Percentiles rank a stretch among this genome's conserved stretches.
Evolutionary conservation across 2,797 vertebrate genomes (phyloP).

Genomic region (Pristis pectinata): DNA sequence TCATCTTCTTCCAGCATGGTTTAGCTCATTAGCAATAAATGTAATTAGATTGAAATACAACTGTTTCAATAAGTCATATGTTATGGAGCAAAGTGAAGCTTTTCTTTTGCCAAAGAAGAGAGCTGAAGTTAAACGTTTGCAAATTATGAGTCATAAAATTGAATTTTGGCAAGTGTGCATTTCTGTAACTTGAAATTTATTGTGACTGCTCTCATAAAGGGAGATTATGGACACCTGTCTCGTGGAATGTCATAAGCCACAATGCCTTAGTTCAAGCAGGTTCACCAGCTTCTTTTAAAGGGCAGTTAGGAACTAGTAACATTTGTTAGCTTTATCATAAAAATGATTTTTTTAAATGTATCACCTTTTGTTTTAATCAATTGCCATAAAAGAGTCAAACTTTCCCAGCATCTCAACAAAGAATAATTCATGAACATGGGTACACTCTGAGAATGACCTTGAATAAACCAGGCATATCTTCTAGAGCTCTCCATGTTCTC

Average conservation of each 20-base stretch:
- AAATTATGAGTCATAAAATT: slow-evolving; percentile 3
- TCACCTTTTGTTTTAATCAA: background rate
- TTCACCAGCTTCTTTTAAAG: background rate
- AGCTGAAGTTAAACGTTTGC: slow-evolving; percentile 5
- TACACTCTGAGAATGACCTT: too few species aligned
- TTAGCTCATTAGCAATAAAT: slow-evolving; percentile 23
- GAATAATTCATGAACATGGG: background rate
- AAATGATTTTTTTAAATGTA: background rate
- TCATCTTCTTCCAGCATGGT: slow-evolving; percentile 6
- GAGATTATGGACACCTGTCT: background rate
- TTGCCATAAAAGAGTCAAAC: background rate
- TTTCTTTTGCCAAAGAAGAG: background rate
- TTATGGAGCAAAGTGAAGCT: background rate
- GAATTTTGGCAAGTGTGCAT: background rate
- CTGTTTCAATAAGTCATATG: background rate
- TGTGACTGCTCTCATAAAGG: background rate
- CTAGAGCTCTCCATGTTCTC: too few species aligned
- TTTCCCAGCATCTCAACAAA: background rate
- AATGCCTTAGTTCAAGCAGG: background rate
- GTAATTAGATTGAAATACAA: background rate
- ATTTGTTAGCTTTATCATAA: background rate
- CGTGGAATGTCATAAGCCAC: background rate
- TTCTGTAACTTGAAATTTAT: slow-evolving; percentile 1
- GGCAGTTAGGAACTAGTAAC: background rate
- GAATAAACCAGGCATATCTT: too few species aligned